phyloP scores from a whole-genome alignment of 2,113 vertebrate genomes.

The Seriola aureovittata region DNA sequence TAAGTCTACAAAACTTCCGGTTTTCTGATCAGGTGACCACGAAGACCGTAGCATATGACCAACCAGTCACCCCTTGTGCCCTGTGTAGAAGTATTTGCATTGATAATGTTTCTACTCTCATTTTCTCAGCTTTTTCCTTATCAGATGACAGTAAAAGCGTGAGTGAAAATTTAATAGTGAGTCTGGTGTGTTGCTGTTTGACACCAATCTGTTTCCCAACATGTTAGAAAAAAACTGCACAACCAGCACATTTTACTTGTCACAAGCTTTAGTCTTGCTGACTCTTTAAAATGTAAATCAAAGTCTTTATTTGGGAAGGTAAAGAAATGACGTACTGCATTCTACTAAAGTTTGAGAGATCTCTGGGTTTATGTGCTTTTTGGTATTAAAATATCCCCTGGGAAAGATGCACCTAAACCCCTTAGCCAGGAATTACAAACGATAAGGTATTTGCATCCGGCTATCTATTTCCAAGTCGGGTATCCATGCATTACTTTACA shows the following conservation, averaged over 20 bases:
- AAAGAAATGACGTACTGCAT: neutral
- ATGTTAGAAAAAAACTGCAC: neutral
- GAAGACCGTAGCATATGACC: neutral
- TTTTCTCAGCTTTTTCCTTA: neutral
- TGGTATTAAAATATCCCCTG: neutral
- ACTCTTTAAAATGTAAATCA: neutral
- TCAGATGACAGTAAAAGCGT: neutral
- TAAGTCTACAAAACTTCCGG: neutral
- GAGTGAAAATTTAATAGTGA: neutral
- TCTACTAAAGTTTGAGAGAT: neutral
- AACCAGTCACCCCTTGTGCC: neutral
- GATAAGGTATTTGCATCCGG: conserved; percentile 5
- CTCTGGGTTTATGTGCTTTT: neutral
- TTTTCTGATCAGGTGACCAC: neutral
- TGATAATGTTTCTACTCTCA: neutral
- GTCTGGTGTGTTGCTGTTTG: neutral
- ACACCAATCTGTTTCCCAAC: neutral
- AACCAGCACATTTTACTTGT: neutral
- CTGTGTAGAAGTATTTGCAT: neutral
- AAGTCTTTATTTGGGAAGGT: neutral
- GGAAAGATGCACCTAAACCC: neutral
- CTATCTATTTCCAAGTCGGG: conserved; percentile 25
- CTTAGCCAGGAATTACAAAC: neutral
- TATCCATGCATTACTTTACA: conserved; percentile 15
- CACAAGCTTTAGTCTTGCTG: neutral